Evolutionary conservation across 2,888 invertebrate species (phyloP).

Genomic region (Phortica okadai): DNA sequence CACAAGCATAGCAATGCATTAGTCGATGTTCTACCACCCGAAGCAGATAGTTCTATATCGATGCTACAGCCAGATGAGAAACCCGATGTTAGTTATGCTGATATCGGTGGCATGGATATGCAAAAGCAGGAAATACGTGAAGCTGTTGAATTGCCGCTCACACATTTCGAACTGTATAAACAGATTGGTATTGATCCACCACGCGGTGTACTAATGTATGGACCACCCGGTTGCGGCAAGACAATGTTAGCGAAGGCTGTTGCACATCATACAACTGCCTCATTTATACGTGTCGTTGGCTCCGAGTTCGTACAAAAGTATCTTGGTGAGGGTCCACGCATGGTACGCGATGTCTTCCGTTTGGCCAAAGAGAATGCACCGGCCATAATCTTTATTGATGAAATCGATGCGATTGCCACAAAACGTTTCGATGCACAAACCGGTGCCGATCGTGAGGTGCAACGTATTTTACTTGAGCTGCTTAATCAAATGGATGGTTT

Average conservation of each 20-base stretch:
- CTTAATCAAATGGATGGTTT: conserved; percentile 99
- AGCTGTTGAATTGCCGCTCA: conserved; percentile 97
- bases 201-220: conserved; percentile 98
- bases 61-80: conserved; percentile 99
- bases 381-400: conserved; percentile 99
- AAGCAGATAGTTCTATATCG: conserved; percentile 99
- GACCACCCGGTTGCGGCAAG: conserved; percentile 99
- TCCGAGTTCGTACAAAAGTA: conserved; percentile 99
- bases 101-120: conserved; percentile 99
- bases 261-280: conserved; percentile 98
- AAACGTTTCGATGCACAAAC: conserved; percentile 99
- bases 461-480: conserved; percentile 96
- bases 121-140: conserved; percentile 99
- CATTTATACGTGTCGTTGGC: conserved; percentile 98
- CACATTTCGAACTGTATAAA: conserved; percentile 98
- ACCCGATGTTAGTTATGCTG: conserved; percentile 97
- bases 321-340: conserved; percentile 98
- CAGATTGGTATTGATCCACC: conserved; percentile 99
- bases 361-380: conserved; percentile 99
- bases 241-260: conserved; percentile 99
- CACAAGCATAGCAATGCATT: conserved; percentile 99
- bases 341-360: conserved; percentile 99
- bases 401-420: conserved; percentile 99
- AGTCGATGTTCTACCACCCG: conserved; percentile 98
- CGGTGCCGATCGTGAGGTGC: conserved; percentile 98